These are phyloP conservation scores for Drosophila sp. DNA, from an alignment of 1,140 invertebrate genomes.

Conservation along the genomic window DNA sequence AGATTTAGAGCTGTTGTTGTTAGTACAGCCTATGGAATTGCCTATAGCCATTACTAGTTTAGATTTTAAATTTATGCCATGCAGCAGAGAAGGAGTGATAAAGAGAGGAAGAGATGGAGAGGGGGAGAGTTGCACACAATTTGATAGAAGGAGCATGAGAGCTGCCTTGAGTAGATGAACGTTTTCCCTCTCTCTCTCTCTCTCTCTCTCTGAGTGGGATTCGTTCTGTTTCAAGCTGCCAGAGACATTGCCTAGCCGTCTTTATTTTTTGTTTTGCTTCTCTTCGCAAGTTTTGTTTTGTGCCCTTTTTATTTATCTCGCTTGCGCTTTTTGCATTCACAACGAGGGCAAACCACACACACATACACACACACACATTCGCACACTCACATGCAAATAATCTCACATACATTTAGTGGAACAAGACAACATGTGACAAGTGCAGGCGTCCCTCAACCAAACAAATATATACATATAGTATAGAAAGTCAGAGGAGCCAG, in stretches of 20 bases:
- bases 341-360: conserved; percentile 72
- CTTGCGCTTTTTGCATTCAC: conserved; percentile 77
- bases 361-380: conserved; percentile 39
- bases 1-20: conserved; percentile 10
- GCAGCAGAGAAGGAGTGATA: background rate
- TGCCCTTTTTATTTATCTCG: conserved; percentile 68
- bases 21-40: conserved; percentile 1
- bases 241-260: conserved; percentile 53
- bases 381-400: conserved; percentile 56
- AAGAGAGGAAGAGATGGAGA: background rate
- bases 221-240: conserved; percentile 47
- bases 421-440: conserved; percentile 76
- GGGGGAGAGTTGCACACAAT: background rate
- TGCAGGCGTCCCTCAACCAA: conserved; percentile 63
- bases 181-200: background rate
- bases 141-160: background rate
- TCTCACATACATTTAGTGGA: conserved; percentile 33
- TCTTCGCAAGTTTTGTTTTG: conserved; percentile 23
- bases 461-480: conserved; percentile 10
- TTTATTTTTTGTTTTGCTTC: conserved; percentile 52
- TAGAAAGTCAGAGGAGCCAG: conserved; percentile 8
- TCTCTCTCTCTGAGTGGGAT: background rate
- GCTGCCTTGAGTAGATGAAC: background rate
- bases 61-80: conserved; percentile 47
- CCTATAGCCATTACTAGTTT: conserved; percentile 26